Evolutionary conservation across 2,888 invertebrate species (phyloP), one percentile per base, ranked within the genome.

Genomic region (Aporophyla nigra): DNA sequence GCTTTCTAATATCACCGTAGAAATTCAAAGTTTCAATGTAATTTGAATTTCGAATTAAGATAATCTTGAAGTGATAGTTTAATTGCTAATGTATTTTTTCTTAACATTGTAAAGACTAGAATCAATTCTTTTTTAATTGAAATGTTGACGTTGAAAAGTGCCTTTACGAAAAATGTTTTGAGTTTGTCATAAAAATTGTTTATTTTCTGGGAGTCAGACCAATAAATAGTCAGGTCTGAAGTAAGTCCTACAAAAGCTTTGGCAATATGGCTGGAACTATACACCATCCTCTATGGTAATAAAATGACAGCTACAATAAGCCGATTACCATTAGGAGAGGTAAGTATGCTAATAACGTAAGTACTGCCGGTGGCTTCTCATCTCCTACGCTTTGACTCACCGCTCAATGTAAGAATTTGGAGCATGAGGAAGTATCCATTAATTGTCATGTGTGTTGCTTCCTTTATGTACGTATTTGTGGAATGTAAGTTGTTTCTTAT

Each of bases 351-450:
- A 69, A 65, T n/a, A 46, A 56, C 54, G 51, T 78, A 78, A 62
- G 56, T 71, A 71, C 67, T 43, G 54, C 59, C 83, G 80, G 83
- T 71, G 33, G 33, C 80, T 70, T 66, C 68, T 74, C 65, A 83
- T 83, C 73, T 83, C 76, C 80, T 74, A 83, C 70, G 79, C 88
- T 79, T 87, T 86, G 85, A 84, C 63, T 75, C 70, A 79, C 78
- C 86, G 87, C 76, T 68, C 54, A 76, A 81, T 78, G 69, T 67
- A 79, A 73, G 78, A 79, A 87, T 88, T 80, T 79, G 70, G 88
- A 84, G 61, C 85, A 87, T 67, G 87, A 86, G 87, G 87, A 87
- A 87, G 80, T 74, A 71, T 73, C 69, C 69, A 88, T 79, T 86
- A 79, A 84, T 75, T 76, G 84, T 75, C 72, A 58, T 63, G 68